These are phyloP conservation scores for Baryphthengus martii DNA, from an alignment of 2,113 vertebrate genomes.

Conservation along the genomic window DNA sequence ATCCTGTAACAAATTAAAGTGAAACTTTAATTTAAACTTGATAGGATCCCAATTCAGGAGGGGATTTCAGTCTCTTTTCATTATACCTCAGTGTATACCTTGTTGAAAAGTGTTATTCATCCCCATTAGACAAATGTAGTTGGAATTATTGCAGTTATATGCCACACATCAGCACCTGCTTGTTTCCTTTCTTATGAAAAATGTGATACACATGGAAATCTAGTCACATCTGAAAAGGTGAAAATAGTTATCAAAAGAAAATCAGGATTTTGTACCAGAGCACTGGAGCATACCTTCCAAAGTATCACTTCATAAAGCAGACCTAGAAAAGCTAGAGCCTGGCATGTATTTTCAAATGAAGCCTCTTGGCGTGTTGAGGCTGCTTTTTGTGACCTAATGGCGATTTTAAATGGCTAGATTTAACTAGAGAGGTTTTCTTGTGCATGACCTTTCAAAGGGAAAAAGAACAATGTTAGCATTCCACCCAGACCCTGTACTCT, in stretches of 20 bases:
- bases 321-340: slow-evolving; percentile 28
- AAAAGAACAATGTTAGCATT: slow-evolving; percentile 73
- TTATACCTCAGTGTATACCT: slow-evolving; percentile 20
- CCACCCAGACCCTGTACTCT: slow-evolving; percentile 66
- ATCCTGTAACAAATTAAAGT: slow-evolving; percentile 47
- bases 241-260: slow-evolving; percentile 67
- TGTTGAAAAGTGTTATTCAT: slow-evolving; percentile 63
- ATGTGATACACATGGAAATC: slow-evolving; percentile 51
- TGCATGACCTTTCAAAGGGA: slow-evolving; percentile 63
- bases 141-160: slow-evolving; percentile 59
- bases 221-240: slow-evolving; percentile 49
- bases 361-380: slow-evolving; percentile 47
- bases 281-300: slow-evolving; percentile 41
- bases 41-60: slow-evolving; percentile 21
- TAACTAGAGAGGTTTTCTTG: slow-evolving; percentile 64
- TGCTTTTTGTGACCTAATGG: slow-evolving; percentile 66
- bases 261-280: slow-evolving; percentile 58
- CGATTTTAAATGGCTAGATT: slow-evolving; percentile 66
- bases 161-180: slow-evolving; percentile 71
- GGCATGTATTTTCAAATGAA: slow-evolving; percentile 42
- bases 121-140: slow-evolving; percentile 62
- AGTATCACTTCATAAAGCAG: slow-evolving; percentile 43
- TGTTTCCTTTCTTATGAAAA: slow-evolving; percentile 72
- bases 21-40: slow-evolving; percentile 17
- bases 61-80: slow-evolving; percentile 32